Conservation (phyloP, 2,797 vertebrate genomes). For the Morus bassanus region DNA sequence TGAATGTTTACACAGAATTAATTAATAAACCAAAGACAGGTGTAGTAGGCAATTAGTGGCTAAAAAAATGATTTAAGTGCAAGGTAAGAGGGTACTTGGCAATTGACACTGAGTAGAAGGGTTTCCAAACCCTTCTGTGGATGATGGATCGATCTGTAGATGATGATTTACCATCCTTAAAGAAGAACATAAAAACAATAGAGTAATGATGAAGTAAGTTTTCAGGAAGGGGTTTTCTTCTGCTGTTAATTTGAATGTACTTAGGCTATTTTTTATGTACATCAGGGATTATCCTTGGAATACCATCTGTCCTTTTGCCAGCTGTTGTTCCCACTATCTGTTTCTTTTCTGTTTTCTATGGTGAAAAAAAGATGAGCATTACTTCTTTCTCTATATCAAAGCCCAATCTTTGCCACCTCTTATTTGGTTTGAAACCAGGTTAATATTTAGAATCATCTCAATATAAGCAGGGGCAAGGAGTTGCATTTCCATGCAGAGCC, state of each 20-base stretch:
- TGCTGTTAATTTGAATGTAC: background rate
- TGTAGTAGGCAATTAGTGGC: background rate
- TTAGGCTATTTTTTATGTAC: background rate
- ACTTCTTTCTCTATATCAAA: background rate
- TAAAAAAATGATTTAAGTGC: background rate
- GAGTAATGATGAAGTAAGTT: background rate
- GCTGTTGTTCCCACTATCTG: background rate
- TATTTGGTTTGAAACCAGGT: background rate
- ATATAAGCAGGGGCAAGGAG: background rate
- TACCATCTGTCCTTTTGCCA: background rate
- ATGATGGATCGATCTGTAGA: background rate
- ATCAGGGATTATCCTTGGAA: background rate
- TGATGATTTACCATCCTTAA: background rate
- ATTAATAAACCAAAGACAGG: background rate
- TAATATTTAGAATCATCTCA: background rate
- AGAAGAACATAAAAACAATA: background rate
- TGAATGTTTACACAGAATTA: background rate
- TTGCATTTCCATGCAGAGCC: background rate
- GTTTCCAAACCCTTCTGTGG: background rate
- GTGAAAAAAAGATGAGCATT: background rate
- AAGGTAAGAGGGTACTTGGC: background rate
- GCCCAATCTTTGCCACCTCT: background rate
- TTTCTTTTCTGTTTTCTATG: background rate
- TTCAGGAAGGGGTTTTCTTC: background rate
- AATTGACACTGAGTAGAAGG: background rate